phyloP scores from a whole-genome alignment of 1,140 invertebrate genomes.

The Pararge aegeria region DNA sequence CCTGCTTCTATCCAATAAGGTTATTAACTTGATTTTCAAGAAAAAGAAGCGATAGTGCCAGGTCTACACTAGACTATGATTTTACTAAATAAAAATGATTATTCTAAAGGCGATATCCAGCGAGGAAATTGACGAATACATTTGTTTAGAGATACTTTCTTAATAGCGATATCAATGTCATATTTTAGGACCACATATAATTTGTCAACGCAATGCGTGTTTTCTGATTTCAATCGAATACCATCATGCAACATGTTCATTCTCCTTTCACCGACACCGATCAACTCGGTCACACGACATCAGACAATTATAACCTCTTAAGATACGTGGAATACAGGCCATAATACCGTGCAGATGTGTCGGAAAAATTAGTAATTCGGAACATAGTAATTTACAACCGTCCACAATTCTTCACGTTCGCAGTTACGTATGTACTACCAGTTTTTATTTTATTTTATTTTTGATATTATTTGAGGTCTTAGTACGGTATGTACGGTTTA shows the following conservation, averaged over 20 bases:
- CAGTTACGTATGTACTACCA: not conserved
- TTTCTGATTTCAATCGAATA: conserved; percentile 3
- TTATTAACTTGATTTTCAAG: too few species aligned
- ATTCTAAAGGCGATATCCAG: too few species aligned
- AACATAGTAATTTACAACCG: not conserved
- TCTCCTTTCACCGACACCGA: conserved; percentile 19
- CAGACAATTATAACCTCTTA: conserved; percentile 3
- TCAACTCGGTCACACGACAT: conserved; percentile 17
- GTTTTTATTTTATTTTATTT: too few species aligned
- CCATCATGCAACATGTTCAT: conserved; percentile 10
- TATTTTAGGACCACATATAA: not conserved
- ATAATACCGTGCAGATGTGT: not conserved
- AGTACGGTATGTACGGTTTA: too few species aligned
- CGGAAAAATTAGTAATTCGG: conserved; percentile 17
- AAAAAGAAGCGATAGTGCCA: too few species aligned
- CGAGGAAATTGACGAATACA: too few species aligned
- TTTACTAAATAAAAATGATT: too few species aligned
- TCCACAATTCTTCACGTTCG: not conserved
- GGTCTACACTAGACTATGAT: too few species aligned
- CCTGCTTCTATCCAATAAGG: too few species aligned
- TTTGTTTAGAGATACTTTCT: too few species aligned
- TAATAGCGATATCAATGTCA: too few species aligned
- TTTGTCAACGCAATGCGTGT: not conserved
- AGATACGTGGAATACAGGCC: not conserved
- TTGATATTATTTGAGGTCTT: too few species aligned